Base-by-base conservation (phyloP, 2,888 invertebrate genomes). In the Adela reaumurella region DNA sequence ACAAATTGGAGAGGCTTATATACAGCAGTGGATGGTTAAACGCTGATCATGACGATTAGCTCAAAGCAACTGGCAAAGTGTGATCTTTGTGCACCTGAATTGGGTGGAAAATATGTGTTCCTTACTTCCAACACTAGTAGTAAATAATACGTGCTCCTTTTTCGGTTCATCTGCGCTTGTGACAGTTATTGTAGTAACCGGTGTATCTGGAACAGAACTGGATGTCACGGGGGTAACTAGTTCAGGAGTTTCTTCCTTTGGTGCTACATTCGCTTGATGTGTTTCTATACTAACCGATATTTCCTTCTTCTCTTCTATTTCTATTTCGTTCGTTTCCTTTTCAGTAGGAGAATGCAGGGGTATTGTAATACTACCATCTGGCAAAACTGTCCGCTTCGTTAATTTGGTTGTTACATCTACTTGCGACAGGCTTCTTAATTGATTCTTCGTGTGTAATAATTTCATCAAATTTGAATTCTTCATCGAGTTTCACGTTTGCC, bases 31-130 rank as follows among this genome's bases (percentile, higher is more conserved):
- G n/a, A n/a, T n/a, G n/a, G n/a, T n/a, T n/a, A n/a, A n/a, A n/a
- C n/a, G n/a, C n/a, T n/a, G n/a, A n/a, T n/a, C n/a, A n/a, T n/a
- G n/a, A n/a, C n/a, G n/a, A n/a, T n/a, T n/a, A n/a, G n/a, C n/a
- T n/a, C n/a, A n/a, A n/a, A n/a, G n/a, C n/a, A n/a, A n/a, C n/a
- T n/a, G n/a, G n/a, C n/a, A n/a, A n/a, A n/a, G n/a, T n/a, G n/a
- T n/a, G n/a, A n/a, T 85, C 61, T 84, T 84, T 1, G 84, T 84
- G 55, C 84, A 76, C 59, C 84, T 84, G 56, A 85, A 81, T 57
- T 84, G 84, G 3, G 84, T 84, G 57, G 84, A 83, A 62, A 88
- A 88, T 45, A 88, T 78, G 65, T 86, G 87, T 58, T 88, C 87
- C 59, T 82, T 80, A 59, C 85, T 87, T 24, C 87, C 88, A 44